These are phyloP conservation scores for Barnardius zonarius DNA, from an alignment of 2,113 vertebrate species.

Conservation along the genomic window DNA sequence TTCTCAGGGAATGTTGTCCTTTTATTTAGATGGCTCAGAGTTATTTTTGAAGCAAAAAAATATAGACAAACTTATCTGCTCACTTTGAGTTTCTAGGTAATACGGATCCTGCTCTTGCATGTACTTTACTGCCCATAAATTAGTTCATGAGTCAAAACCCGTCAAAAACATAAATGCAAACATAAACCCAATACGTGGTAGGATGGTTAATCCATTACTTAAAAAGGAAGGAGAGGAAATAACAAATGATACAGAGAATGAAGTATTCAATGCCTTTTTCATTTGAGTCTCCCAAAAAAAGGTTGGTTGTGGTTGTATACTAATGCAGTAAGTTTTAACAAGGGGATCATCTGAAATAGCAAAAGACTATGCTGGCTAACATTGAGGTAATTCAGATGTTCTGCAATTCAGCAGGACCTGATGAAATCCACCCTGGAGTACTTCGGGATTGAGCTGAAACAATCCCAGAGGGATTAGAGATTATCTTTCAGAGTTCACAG, in stretches of 20 bases:
- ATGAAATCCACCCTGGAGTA: slow-evolving; percentile 47
- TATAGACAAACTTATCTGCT: not conserved
- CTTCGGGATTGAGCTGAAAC: slow-evolving; percentile 15
- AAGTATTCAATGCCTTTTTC: slow-evolving; percentile 46
- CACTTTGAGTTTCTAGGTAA: not conserved
- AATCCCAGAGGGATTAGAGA: slow-evolving; percentile 36
- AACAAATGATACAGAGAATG: slow-evolving; percentile 11
- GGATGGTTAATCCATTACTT: not conserved
- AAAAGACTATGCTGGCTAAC: slow-evolving; percentile 18
- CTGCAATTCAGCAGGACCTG: slow-evolving; percentile 41
- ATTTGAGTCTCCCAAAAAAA: not conserved
- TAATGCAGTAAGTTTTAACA: slow-evolving; percentile 38
- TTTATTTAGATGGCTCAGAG: not conserved
- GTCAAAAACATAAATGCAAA: slow-evolving; percentile 36
- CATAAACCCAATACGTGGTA: not conserved
- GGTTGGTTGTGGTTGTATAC: not conserved
- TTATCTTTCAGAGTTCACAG: slow-evolving; percentile 49
- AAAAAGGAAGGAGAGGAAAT: slow-evolving; percentile 37
- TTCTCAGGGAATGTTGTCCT: not conserved
- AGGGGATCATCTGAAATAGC: slow-evolving; percentile 38
- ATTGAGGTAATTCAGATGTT: slow-evolving; percentile 36
- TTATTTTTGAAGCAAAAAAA: slow-evolving; percentile 4
- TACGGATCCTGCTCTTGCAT: not conserved
- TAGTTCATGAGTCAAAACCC: not conserved
- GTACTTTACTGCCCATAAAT: slow-evolving; percentile 22